Percentiles rank a stretch among this genome's conserved stretches.
Evolutionary conservation across 2,797 vertebrate species (phyloP).

Genomic region (Synaphobranchus kaupii): DNA sequence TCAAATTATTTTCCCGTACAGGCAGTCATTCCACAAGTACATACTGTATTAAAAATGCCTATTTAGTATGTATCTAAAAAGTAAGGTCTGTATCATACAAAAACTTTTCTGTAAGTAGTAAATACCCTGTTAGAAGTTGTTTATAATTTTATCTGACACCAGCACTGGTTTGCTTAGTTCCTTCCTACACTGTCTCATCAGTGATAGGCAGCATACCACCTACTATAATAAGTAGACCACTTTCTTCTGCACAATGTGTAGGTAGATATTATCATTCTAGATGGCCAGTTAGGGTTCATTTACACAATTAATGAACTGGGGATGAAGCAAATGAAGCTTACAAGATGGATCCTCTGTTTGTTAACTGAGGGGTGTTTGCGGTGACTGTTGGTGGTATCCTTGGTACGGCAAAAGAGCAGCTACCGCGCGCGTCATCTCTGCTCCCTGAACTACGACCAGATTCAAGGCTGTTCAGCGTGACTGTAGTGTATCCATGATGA

Average conservation of each 20-base stretch:
- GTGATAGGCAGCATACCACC: background rate
- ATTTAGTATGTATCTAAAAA: background rate
- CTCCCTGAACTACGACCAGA: slow-evolving; percentile 6
- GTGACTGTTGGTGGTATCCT: background rate
- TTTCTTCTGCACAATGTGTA: background rate
- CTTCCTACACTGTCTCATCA: background rate
- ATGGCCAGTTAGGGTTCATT: background rate
- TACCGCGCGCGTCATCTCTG: background rate
- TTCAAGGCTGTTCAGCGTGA: background rate
- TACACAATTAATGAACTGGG: background rate
- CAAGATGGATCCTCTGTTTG: background rate
- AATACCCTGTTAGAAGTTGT: background rate
- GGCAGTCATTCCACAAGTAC: background rate
- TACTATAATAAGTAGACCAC: background rate
- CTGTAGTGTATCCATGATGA: background rate
- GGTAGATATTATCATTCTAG: background rate
- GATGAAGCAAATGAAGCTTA: background rate
- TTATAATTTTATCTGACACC: background rate
- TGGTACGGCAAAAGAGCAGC: background rate
- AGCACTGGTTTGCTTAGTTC: background rate
- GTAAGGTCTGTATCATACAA: background rate
- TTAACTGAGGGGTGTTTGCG: background rate
- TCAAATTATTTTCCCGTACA: background rate
- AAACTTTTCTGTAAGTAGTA: background rate
- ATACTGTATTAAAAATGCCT: background rate